These are phyloP conservation scores for Eupithecia exiguata DNA, from an alignment of 2,888 invertebrate genomes.

Conservation along the genomic window DNA sequence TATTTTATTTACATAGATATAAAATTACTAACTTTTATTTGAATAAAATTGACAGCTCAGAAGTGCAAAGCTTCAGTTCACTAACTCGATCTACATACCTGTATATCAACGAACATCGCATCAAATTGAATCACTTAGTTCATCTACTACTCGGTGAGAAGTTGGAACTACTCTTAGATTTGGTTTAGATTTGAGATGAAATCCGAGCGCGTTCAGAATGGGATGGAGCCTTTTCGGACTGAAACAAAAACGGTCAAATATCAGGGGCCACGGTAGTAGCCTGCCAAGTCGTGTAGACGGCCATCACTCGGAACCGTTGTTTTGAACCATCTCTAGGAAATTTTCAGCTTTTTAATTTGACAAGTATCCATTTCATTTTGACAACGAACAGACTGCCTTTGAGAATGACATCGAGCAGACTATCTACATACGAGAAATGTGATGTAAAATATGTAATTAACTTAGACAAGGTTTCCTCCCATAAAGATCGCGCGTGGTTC, in stretches of 20 bases:
- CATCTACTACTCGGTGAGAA: background rate
- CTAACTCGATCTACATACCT: conserved; percentile 3
- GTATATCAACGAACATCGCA: background rate
- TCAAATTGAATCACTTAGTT: background rate
- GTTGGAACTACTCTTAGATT: background rate
- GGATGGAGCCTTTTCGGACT: background rate
- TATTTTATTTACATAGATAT: too few relatives aligned
- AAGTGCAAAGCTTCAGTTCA: background rate
- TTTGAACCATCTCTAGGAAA: too few relatives aligned
- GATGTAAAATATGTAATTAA: background rate
- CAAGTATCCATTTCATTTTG: background rate
- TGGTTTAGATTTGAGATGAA: background rate
- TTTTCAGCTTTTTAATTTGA: background rate
- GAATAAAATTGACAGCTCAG: background rate
- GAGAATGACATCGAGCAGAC: background rate
- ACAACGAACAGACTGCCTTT: background rate
- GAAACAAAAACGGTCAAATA: background rate
- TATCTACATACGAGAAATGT: background rate
- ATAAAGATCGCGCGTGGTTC: too few relatives aligned
- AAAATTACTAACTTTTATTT: too few relatives aligned
- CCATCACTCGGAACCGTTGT: too few relatives aligned
- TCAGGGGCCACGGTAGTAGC: too few relatives aligned
- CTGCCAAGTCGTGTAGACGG: too few relatives aligned
- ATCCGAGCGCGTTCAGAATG: background rate
- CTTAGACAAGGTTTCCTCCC: background rate